Conservation (phyloP, 2,888 invertebrate species). For the Trichogramma evanescens region DNA sequence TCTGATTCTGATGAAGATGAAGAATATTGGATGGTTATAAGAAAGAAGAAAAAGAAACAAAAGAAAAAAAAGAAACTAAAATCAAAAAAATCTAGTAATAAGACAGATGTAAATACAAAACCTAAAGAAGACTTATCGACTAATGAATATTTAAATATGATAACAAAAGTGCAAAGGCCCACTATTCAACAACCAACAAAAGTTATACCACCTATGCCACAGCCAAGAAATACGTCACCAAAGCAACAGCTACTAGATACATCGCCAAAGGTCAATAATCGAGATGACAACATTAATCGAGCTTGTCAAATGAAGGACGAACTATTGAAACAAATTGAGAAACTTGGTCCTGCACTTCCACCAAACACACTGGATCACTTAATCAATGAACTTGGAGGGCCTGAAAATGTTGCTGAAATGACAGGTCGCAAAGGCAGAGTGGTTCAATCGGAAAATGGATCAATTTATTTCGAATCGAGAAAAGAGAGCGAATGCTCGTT, state of each 20-base stretch:
- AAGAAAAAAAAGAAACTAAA: constrained; percentile 54
- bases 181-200: too few species aligned
- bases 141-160: constrained; percentile 38
- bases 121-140: constrained; percentile 45
- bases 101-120: constrained; percentile 55
- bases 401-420: constrained; percentile 99
- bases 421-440: constrained; percentile 93
- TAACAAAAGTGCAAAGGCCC: constrained; percentile 60
- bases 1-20: constrained; percentile 76
- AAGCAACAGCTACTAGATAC: too few species aligned
- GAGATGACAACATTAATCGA: constrained; percentile 58
- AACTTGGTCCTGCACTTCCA: constrained; percentile 79
- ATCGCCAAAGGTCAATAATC: too few species aligned
- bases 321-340: constrained; percentile 75
- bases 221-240: too few species aligned
- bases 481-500: constrained; percentile 92
- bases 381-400: constrained; percentile 96
- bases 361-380: constrained; percentile 97
- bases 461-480: constrained; percentile 88
- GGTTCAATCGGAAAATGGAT: constrained; percentile 86
- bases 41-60: constrained; percentile 54
- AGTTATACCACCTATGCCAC: too few species aligned
- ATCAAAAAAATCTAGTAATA: constrained; percentile 58
- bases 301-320: constrained; percentile 92
- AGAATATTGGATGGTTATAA: constrained; percentile 64